These are phyloP conservation scores for Lota lota DNA, from an alignment of 2,113 vertebrate species.

Conservation along the genomic window DNA sequence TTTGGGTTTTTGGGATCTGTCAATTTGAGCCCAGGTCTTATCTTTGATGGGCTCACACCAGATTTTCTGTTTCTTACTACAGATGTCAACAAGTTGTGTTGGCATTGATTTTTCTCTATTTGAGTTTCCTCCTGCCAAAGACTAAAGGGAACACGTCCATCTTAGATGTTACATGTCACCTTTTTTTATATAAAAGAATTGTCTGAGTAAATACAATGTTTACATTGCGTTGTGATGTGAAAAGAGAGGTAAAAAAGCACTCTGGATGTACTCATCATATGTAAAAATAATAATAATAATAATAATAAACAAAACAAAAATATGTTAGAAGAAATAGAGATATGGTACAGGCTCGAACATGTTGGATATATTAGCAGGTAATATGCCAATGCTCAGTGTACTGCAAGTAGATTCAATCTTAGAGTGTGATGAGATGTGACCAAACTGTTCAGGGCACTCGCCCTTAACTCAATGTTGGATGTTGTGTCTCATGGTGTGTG, in stretches of 20 bases:
- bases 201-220: slow-evolving; percentile 51
- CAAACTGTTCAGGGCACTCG: slow-evolving; percentile 41
- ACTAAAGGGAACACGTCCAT: slow-evolving; percentile 62
- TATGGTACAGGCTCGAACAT: slow-evolving; percentile 21
- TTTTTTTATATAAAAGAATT: slow-evolving; percentile 14
- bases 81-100: background rate
- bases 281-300: background rate
- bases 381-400: slow-evolving; percentile 49
- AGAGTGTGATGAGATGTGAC: slow-evolving; percentile 43
- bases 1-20: background rate
- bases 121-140: slow-evolving; percentile 66
- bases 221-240: slow-evolving; percentile 51
- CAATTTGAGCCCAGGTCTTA: background rate
- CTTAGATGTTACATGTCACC: slow-evolving; percentile 35
- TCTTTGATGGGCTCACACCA: background rate
- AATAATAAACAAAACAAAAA: slow-evolving; percentile 3
- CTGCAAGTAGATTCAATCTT: slow-evolving; percentile 54
- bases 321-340: slow-evolving; percentile 18
- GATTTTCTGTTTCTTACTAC: background rate
- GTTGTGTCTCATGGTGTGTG: slow-evolving; percentile 62
- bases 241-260: slow-evolving; percentile 51
- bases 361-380: slow-evolving; percentile 20
- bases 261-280: slow-evolving; percentile 44
- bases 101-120: slow-evolving; percentile 15
- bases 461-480: slow-evolving; percentile 46